A percentile compares a stretch with the other conserved stretches of the same genome.
Evolutionary conservation across 2,797 vertebrate species (phyloP).

Genomic region (Phataginus tricuspis): DNA sequence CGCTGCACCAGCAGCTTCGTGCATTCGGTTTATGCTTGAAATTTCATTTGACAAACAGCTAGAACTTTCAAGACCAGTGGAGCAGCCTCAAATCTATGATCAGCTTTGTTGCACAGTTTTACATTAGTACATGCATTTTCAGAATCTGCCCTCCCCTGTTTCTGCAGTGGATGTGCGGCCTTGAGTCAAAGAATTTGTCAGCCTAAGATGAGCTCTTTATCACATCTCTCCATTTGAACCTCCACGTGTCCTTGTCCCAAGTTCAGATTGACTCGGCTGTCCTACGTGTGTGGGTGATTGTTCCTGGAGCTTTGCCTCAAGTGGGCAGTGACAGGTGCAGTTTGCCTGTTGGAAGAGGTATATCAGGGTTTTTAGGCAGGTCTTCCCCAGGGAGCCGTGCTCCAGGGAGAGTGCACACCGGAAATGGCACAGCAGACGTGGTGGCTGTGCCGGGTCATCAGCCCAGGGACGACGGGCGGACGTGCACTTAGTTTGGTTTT

Average conservation of each 20-base stretch:
- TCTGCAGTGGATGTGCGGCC: not conserved
- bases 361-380: accelerated
- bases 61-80: not conserved
- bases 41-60: not conserved
- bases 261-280: accelerated
- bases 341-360: not conserved
- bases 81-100: accelerated
- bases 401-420: accelerated
- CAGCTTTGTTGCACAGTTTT: accelerated
- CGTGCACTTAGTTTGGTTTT: accelerated
- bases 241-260: accelerated
- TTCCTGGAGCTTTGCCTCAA: not conserved
- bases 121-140: accelerated
- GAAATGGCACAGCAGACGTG: accelerated
- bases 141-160: accelerated
- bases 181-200: not conserved
- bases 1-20: not conserved
- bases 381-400: not conserved
- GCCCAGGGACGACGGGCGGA: not conserved
- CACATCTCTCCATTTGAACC: accelerated
- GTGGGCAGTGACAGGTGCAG: accelerated
- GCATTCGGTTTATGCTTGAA: not conserved
- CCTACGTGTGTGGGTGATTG: accelerated
- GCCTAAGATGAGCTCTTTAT: not conserved
- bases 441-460: accelerated